Evolutionary conservation across 2,888 invertebrate genomes (phyloP), one percentile per base, ranked within the genome.

Genomic region (Baccha elongata): DNA sequence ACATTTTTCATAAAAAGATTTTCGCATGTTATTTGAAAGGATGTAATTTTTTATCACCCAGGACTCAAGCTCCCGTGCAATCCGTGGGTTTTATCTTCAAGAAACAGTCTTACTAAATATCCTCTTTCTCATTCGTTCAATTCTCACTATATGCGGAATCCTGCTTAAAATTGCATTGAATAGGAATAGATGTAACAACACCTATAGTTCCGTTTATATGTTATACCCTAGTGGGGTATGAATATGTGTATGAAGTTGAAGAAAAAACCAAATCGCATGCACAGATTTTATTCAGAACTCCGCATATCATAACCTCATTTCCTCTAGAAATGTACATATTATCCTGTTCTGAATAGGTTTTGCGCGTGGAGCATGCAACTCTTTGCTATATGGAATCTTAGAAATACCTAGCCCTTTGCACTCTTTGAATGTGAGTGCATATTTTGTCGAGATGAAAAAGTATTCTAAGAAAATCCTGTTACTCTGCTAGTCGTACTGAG

Each of bases 281-380:
- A 72, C 58, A 52, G 72, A 72, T 79, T 79, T 67, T 19, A 60
- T 62, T 73, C 73, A 53, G 73, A 68, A 73, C 62, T 62, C 62
- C 46, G 79, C 79, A 73, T 73, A 79, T 73, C 73, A 79, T 79
- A 79, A 72, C 73, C 73, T 79, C 40, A 53, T 79, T 79, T 79
- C 67, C 79, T 73, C 10, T 26, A 53, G 26, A n/a, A n/a, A 35
- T 29, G 17, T 10, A 42, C 42, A 40, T 62, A 78, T 60, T n/a
- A 78, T 40, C 17, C 46, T 32, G 55, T 42, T 6, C 50, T 50
- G 72, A 60, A 78, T 72, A 68, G 53, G n/a, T 65, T 72, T 40
- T 73, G 48, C 79, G 67, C 60, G 37, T 65, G 21, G 60, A 35
- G 42, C 29, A 26, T 29, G 46, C 42, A 48, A 17, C 40, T 67